These are phyloP conservation scores for Hippocampus guttulatus DNA, from an alignment of 2,113 vertebrate species.

Conservation along the genomic window DNA sequence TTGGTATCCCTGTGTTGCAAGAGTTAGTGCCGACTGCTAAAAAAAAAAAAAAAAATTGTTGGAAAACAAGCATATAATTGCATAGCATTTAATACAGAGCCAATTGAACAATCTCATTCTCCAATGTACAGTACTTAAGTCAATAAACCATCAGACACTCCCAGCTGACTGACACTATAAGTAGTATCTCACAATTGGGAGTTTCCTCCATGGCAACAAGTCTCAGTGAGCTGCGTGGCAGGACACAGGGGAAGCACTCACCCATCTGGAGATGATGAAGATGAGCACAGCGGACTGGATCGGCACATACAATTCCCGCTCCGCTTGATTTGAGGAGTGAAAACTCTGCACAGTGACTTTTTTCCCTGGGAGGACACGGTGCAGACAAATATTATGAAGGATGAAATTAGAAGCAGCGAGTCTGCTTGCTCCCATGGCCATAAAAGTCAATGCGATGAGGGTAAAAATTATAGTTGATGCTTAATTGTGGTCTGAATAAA, in stretches of 20 bases:
- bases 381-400: constrained; percentile 10
- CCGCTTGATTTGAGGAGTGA: background rate
- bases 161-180: constrained; percentile 4
- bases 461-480: background rate
- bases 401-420: background rate
- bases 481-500: background rate
- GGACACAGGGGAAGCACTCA: background rate
- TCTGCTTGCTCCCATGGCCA: background rate
- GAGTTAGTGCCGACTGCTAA: background rate
- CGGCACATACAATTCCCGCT: background rate
- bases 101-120: background rate
- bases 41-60: background rate
- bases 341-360: background rate
- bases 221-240: background rate
- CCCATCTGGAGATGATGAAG: constrained; percentile 7
- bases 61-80: background rate
- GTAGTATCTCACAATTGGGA: background rate
- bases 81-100: background rate
- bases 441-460: background rate
- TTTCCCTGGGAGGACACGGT: background rate
- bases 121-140: background rate
- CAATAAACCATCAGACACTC: background rate
- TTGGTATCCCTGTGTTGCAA: background rate
- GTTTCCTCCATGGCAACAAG: constrained; percentile 4
- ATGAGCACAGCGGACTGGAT: constrained; percentile 1